Evolutionary conservation across 2,113 vertebrate genomes (phyloP), one percentile per base, ranked within the genome.

Genomic region (Podarcis muralis): DNA sequence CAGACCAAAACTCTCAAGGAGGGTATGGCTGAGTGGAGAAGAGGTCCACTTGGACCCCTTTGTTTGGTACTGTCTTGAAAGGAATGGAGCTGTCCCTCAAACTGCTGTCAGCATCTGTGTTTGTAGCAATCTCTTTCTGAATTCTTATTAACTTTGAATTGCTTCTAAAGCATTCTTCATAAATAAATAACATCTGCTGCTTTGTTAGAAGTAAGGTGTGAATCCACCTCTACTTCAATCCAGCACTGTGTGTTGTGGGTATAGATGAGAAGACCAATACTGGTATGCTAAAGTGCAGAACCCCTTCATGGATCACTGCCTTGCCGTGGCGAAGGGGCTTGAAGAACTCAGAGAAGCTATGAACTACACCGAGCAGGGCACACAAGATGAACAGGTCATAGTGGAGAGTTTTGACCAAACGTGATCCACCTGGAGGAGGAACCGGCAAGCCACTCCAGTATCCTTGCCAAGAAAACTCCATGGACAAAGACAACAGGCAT

Each of bases 211-310:
- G 23, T 59, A 57, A 90, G 84, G 83, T 18, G 83, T 74, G 84
- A 90, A 92, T 93, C 88, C 75, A 81, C 90, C 84, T 48, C 69
- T 92, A 32, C 84, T 80, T 87, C 22, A 30, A 80, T 86, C 40
- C 88, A 65, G 57, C 83, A 4, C 30, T 65, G 48, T 22, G 8
- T 84, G 25, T 32, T 57, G 20, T 86, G 69, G 6, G 16, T 22
- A 5, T 0, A 1, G 3, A 53, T 66, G 83, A 85, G 43, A 76
- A 22, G 35, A 0, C 48, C 85, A 65, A 25, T 0, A 0, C 53
- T 69, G 66, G 68, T 30, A 3, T 0, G 1, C 71, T 6, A 32
- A 83, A 79, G 16, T 87, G 62, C n/a, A n/a, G n/a, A n/a, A n/a
- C n/a, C n/a, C n/a, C n/a, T n/a, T n/a, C n/a, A n/a, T n/a, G n/a